Evolutionary conservation across 2,797 vertebrate species (phyloP), one percentile per base, ranked within the genome.

Genomic region (Microtus agrestis): DNA sequence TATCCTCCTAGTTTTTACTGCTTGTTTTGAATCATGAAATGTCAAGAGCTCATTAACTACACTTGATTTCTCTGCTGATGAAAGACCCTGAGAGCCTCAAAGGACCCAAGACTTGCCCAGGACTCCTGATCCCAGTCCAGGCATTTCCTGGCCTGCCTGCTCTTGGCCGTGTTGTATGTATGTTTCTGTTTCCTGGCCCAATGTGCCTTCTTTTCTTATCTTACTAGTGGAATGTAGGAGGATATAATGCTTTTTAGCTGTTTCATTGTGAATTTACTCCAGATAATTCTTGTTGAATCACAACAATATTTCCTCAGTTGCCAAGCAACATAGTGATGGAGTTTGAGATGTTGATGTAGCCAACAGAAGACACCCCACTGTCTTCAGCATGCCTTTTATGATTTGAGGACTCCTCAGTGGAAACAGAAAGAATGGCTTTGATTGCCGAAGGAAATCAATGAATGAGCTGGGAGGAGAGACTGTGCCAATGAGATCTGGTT

Each of bases 241-340:
- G 92, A 96, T 91, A 93, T 76, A 90, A 97, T 88, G 77, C 79
- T 96, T 95, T 95, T 89, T 69, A 92, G 91, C 46, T 29, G 29
- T 94, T 97, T 95, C 92, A 94, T 87, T 95, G 92, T 94, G 91
- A 97, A 89, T 97, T 97, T 97, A 95, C 88, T 96, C 74, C 90
- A 93, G 74, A 95, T 91, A 97, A 89, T 92, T 97, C 96, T 95
- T 97, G 93, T 97, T 96, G 96, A 96, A 97, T 97, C 95, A 90
- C 91, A 95, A 95, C 91, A 97, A 94, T 97, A 96, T 97, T 97
- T 98, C 73, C 93, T 92, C 86, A 65, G 97, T 98, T 97, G 93
- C 97, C 88, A 96, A 89, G 96, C 95, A 97, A 97, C 89, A 4
- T 76, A 69, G 77, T 29, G 89, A 92, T 94, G 93, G 85, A 77